Base-by-base conservation (phyloP, 2,888 invertebrate genomes). In the Orthonevra nobilis region DNA sequence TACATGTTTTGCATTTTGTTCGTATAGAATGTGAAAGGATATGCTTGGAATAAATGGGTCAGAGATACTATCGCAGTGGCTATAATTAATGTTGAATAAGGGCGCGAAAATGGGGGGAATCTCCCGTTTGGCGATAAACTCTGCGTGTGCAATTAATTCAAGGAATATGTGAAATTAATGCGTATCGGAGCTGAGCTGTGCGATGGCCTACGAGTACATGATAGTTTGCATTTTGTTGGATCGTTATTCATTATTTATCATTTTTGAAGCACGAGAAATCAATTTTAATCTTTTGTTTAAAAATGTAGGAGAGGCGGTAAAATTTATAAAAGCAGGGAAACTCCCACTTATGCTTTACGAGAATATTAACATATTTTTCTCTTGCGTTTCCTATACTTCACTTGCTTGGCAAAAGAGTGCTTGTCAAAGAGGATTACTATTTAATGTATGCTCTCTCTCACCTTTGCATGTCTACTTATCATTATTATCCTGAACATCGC, bases 391-490 rank as follows among this genome's bases (percentile, higher is more conserved):
- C 40, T 42, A 34, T 58, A 52, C 61, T 61, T 36, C 4, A 40
- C 38, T 63, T 58, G 38, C 36, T 52, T 23, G 44, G 28, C 46
- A 61, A 17, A 60, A 61, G 68, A 28, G 56, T 56, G 23, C 79
- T 79, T 73, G 58, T 73, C 79, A 73, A 68, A 79, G 68, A 56
- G 66, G 73, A 79, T 79, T 79, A 72, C 52, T 72, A 60, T 46
- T 63, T 54, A 52, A 64, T 77, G 58, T 61, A 61, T 68, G 50
- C 73, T 36, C 61, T 61, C 79, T 73, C 63, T 58, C n/a, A n/a
- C n/a, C 73, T 54, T 36, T 40, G 17, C 9, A 60, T 61, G 79
- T 73, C 73, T 73, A 42, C 73, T 79, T 79, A 61, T 73, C 73
- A 38, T 79, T 63, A 73, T 58, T 61, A 79, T 56, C 60, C 48